Conservation (phyloP, 2,113 vertebrate species). For the Lampris incognitus region DNA sequence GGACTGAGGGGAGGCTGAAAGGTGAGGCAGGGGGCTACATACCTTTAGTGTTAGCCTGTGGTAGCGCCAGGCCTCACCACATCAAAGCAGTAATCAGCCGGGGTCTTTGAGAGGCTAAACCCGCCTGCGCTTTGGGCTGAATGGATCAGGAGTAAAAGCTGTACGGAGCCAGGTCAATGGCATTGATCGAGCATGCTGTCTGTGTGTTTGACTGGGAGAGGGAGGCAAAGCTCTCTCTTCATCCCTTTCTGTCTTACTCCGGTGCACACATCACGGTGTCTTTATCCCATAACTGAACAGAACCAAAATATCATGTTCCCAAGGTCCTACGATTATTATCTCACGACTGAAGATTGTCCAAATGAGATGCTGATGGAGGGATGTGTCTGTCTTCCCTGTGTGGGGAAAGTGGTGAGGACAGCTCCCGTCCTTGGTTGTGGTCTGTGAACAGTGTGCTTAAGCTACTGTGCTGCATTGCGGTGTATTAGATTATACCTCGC, state of each 20-base stretch:
- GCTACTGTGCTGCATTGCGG: slow-evolving; percentile 37
- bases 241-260: slow-evolving; percentile 13
- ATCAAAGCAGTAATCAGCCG: slow-evolving; percentile 74
- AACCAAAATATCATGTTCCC: not conserved
- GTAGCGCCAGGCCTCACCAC: slow-evolving; percentile 54
- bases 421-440: slow-evolving; percentile 24
- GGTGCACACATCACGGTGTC: slow-evolving; percentile 14
- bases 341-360: not conserved
- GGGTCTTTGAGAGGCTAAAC: slow-evolving; percentile 63
- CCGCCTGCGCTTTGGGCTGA: slow-evolving; percentile 49
- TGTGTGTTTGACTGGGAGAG: slow-evolving; percentile 54
- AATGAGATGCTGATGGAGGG: not conserved
- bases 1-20: slow-evolving; percentile 8
- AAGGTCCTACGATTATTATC: not conserved
- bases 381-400: not conserved
- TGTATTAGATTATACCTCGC: slow-evolving; percentile 11
- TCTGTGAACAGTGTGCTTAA: slow-evolving; percentile 23
- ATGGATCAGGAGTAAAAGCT: slow-evolving; percentile 50
- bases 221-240: slow-evolving; percentile 37
- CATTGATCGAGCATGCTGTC: slow-evolving; percentile 77
- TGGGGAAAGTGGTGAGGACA: slow-evolving; percentile 5
- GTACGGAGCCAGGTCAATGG: slow-evolving; percentile 70
- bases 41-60: slow-evolving; percentile 60
- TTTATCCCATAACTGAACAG: not conserved
- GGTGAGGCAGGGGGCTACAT: slow-evolving; percentile 3